Evolutionary conservation across 2,113 vertebrate genomes (phyloP).

Genomic region (Oryzias woworae): DNA sequence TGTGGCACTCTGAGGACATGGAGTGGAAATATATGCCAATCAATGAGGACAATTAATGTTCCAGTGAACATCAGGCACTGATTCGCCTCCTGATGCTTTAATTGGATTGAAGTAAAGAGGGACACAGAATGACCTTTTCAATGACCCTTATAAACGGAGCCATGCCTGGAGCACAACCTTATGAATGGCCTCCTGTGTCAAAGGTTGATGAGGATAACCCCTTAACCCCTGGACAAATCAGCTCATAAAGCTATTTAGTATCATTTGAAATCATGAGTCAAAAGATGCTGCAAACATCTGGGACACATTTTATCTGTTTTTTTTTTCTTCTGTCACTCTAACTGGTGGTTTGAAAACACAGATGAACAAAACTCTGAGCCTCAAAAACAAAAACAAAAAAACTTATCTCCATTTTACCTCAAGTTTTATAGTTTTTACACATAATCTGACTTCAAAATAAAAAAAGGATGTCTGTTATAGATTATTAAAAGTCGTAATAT

Average conservation of each 20-base stretch:
- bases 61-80: constrained; percentile 49
- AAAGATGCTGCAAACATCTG: constrained; percentile 58
- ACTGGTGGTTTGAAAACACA: background rate
- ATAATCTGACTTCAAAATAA: too few relatives aligned
- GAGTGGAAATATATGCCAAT: constrained; percentile 52
- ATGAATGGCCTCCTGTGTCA: constrained; percentile 73
- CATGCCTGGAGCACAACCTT: constrained; percentile 62
- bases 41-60: constrained; percentile 63
- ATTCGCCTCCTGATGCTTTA: constrained; percentile 60
- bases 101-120: constrained; percentile 64
- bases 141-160: constrained; percentile 66
- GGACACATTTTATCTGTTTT: constrained; percentile 46
- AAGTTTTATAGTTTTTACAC: background rate
- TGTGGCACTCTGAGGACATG: constrained; percentile 38
- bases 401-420: background rate
- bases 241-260: constrained; percentile 63
- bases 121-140: constrained; percentile 59
- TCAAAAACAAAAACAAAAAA: constrained; percentile 9
- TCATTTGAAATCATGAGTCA: constrained; percentile 68
- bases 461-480: too few relatives aligned
- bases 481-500: too few relatives aligned
- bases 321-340: too few relatives aligned
- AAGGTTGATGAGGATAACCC: constrained; percentile 73
- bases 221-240: constrained; percentile 72
- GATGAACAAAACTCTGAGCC: constrained; percentile 6